Conservation (phyloP, 2,113 vertebrate genomes). For the Scomber scombrus region DNA sequence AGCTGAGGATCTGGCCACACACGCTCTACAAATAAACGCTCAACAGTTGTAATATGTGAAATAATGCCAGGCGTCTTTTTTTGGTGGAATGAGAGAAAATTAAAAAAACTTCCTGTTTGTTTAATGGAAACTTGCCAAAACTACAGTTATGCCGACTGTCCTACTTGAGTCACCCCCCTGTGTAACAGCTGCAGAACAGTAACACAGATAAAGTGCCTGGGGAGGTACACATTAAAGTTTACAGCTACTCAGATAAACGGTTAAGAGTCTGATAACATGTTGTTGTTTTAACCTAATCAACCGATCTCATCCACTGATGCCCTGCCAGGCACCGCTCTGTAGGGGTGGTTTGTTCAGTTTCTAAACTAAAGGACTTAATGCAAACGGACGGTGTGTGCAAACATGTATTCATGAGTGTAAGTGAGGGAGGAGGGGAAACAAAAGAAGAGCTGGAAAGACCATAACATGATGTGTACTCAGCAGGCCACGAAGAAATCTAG, state of each 20-base stretch:
- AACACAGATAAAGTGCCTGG: constrained; percentile 33
- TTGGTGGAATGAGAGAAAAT: neutral
- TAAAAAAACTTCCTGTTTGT: neutral
- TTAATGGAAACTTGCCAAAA: neutral
- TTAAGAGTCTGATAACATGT: neutral
- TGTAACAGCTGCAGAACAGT: constrained; percentile 15
- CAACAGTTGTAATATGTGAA: neutral
- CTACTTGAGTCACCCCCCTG: neutral
- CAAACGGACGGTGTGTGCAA: constrained; percentile 8
- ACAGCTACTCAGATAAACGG: constrained; percentile 30
- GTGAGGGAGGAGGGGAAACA: neutral
- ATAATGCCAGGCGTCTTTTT: neutral
- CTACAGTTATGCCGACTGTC: constrained; percentile 12
- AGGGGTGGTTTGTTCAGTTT: neutral
- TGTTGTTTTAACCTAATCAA: constrained; percentile 7
- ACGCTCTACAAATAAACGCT: neutral
- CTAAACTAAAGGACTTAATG: neutral
- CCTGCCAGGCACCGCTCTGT: neutral
- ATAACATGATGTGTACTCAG: constrained; percentile 41
- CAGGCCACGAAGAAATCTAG: constrained; percentile 22
- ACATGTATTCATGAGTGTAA: constrained; percentile 26
- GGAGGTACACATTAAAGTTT: constrained; percentile 33
- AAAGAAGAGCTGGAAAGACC: neutral
- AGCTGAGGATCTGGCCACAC: constrained; percentile 2
- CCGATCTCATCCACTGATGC: neutral